Evolutionary conservation across 2,888 invertebrate genomes (phyloP).

Genomic region (Bugulina stolonifera): DNA sequence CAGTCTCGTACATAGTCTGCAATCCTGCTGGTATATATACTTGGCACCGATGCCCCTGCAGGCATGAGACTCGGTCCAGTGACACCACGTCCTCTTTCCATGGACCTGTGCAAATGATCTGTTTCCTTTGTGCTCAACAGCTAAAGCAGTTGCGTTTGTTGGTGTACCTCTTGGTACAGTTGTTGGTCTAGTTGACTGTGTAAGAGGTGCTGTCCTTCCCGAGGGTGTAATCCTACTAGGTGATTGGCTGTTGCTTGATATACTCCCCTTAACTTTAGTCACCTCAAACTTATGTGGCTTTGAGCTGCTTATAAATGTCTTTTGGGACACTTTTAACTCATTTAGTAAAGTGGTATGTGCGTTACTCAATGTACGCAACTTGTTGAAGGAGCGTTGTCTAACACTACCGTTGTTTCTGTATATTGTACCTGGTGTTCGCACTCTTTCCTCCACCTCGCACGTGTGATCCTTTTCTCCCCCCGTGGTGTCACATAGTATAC

Average conservation of each 20-base stretch:
- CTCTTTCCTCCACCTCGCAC: too few relatives aligned
- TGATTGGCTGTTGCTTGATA: not conserved
- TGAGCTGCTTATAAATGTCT: not conserved
- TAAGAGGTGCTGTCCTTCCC: not conserved
- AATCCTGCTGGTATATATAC: not conserved
- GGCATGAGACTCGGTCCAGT: not conserved
- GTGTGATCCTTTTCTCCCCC: not conserved
- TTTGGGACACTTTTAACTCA: not conserved
- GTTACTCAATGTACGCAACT: not conserved
- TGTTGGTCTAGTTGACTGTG: not conserved
- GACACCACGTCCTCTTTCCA: too few relatives aligned
- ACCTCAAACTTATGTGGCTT: not conserved
- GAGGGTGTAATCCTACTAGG: not conserved
- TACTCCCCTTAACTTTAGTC: not conserved
- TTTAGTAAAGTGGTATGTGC: not conserved
- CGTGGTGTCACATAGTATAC: not conserved
- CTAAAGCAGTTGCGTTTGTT: not conserved
- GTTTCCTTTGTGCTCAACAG: not conserved
- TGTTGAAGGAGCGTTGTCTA: not conserved
- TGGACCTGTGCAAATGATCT: not conserved
- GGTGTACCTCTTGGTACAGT: not conserved
- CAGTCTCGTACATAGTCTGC: not conserved
- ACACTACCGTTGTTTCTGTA: not conserved
- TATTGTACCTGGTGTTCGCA: not conserved
- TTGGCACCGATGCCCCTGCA: not conserved